A percentile compares a stretch with the other conserved stretches of the same genome.
Conservation (phyloP, 2,113 vertebrate genomes). For the Eleginops maclovinus region DNA sequence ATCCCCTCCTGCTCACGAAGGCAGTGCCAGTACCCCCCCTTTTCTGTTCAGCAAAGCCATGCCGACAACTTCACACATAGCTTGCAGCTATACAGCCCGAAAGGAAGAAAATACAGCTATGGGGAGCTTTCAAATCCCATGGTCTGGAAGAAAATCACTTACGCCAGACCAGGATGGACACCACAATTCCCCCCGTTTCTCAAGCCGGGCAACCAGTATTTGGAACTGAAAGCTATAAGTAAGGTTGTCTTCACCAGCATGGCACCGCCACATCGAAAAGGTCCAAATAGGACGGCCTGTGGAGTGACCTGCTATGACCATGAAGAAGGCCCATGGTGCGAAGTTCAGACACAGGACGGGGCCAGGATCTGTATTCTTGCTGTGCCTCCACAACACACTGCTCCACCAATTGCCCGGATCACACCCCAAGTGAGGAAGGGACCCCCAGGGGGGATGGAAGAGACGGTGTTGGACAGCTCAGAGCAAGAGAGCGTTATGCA, state of each 20-base stretch:
- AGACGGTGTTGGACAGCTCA: background rate
- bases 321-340: slow-evolving; percentile 3
- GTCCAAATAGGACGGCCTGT: background rate
- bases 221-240: background rate
- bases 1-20: too few species aligned
- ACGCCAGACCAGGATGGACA: background rate
- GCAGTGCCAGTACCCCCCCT: background rate
- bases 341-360: slow-evolving; percentile 5
- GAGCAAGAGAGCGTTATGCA: background rate
- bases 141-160: background rate
- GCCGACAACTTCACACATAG: background rate
- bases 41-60: background rate
- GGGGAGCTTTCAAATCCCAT: background rate
- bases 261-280: background rate
- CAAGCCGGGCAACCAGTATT: slow-evolving; percentile 2
- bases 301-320: slow-evolving; percentile 10
- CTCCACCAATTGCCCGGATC: too few species aligned
- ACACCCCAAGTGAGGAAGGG: background rate
- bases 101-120: background rate
- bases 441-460: background rate
- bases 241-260: background rate
- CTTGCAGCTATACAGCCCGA: slow-evolving; percentile 8
- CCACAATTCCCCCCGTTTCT: background rate
- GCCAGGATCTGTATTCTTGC: slow-evolving; percentile 13
- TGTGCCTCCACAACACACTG: background rate